Evolutionary conservation across 2,797 vertebrate species (phyloP).

Genomic region (Craterocephalus amniculus): DNA sequence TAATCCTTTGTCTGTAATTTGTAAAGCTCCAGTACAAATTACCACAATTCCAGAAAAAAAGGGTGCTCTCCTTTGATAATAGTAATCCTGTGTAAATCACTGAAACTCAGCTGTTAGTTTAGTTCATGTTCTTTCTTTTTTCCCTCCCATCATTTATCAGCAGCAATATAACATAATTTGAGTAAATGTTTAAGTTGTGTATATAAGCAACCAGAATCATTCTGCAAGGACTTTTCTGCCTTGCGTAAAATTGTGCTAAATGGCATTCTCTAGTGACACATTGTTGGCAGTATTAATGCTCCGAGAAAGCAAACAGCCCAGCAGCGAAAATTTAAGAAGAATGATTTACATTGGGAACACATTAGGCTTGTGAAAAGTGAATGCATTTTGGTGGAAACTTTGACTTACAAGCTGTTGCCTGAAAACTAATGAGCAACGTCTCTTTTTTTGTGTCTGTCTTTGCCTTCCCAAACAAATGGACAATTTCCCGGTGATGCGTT

Average conservation of each 20-base stretch:
- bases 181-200: background rate
- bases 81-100: conserved; percentile 37
- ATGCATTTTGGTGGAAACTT: conserved; percentile 7
- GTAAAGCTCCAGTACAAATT: conserved; percentile 28
- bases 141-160: background rate
- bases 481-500: conserved; percentile 27
- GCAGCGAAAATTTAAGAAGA: background rate
- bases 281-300: conserved; percentile 2
- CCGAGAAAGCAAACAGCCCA: conserved; percentile 1
- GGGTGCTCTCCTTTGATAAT: conserved; percentile 25
- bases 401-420: background rate
- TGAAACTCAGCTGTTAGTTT: background rate
- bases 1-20: conserved; percentile 54
- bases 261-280: background rate
- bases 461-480: conserved; percentile 37
- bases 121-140: background rate
- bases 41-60: background rate
- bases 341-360: background rate
- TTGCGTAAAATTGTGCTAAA: background rate
- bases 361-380: background rate
- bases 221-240: too few relatives aligned
- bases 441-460: conserved; percentile 13
- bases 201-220: background rate
- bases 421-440: conserved; percentile 4
- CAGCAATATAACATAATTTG: background rate